These are phyloP conservation scores for Glossophaga mutica DNA, from an alignment of 2,797 vertebrate genomes.

Conservation along the genomic window DNA sequence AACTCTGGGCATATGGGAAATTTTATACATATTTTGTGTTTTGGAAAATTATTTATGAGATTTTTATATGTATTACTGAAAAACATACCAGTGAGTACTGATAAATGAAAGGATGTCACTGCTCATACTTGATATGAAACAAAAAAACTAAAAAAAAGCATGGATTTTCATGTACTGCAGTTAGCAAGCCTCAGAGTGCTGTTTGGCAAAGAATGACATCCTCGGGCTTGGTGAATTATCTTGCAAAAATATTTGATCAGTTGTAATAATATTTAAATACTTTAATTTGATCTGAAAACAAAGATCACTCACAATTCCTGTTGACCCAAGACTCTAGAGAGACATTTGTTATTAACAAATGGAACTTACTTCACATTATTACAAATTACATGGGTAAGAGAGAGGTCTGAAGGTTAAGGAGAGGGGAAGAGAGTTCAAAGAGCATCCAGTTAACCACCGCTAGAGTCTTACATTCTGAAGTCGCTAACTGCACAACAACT, in stretches of 20 bases:
- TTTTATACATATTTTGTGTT: not conserved
- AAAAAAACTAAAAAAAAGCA: not conserved
- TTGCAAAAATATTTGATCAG: slow-evolving; percentile 63
- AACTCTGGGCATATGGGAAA: not conserved
- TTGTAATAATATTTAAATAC: slow-evolving; percentile 64
- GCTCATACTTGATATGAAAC: not conserved
- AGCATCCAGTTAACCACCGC: not conserved
- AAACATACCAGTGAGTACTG: not conserved
- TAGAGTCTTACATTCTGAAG: not conserved
- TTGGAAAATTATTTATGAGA: not conserved
- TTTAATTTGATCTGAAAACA: slow-evolving; percentile 52
- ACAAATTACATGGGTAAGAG: not conserved
- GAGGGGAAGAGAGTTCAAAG: not conserved
- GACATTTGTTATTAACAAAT: slow-evolving; percentile 3
- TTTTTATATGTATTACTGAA: not conserved
- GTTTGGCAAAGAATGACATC: slow-evolving; percentile 35
- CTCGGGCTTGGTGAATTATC: slow-evolving; percentile 29
- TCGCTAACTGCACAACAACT: not conserved
- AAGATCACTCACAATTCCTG: slow-evolving; percentile 15
- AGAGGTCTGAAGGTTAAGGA: not conserved
- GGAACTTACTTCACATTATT: not conserved
- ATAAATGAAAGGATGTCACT: not conserved
- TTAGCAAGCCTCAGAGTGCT: not conserved
- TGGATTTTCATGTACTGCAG: not conserved
- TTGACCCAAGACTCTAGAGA: slow-evolving; percentile 16